Conservation (phyloP, 2,797 vertebrate genomes). For the Acipenser oxyrinchus region DNA sequence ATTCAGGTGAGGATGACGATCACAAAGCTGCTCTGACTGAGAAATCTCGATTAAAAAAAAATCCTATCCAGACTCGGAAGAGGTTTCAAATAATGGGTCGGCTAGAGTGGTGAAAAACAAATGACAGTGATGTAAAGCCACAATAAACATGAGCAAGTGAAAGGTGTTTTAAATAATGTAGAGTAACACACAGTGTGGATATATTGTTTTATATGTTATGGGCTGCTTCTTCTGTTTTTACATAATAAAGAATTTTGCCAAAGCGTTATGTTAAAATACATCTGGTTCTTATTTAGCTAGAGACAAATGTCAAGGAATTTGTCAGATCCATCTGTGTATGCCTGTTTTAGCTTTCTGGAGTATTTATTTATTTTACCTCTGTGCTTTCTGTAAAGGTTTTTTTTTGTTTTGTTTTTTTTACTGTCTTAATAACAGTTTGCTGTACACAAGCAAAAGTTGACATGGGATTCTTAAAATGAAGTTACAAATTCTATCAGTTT, state of each 20-base stretch:
- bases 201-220: constrained; percentile 30
- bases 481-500: constrained; percentile 21
- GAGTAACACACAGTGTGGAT: constrained; percentile 26
- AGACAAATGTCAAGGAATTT: constrained; percentile 63
- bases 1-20: constrained; percentile 75
- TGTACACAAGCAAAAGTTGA: constrained; percentile 47
- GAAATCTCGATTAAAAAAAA: too few species aligned
- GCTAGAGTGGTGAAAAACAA: too few species aligned
- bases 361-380: constrained; percentile 53
- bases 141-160: too few species aligned
- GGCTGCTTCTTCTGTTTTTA: constrained; percentile 32
- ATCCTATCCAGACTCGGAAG: too few species aligned
- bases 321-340: constrained; percentile 62
- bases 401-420: constrained; percentile 25
- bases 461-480: constrained; percentile 35
- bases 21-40: too few species aligned
- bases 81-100: too few species aligned
- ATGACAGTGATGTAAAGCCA: too few species aligned
- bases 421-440: constrained; percentile 37
- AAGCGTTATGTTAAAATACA: constrained; percentile 56
- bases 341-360: constrained; percentile 58
- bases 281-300: constrained; percentile 67
- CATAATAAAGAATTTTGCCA: constrained; percentile 53
- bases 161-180: too few species aligned
- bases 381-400: constrained; percentile 20